Conservation (phyloP, 1,140 invertebrate genomes). For the Drosophila simulans region DNA sequence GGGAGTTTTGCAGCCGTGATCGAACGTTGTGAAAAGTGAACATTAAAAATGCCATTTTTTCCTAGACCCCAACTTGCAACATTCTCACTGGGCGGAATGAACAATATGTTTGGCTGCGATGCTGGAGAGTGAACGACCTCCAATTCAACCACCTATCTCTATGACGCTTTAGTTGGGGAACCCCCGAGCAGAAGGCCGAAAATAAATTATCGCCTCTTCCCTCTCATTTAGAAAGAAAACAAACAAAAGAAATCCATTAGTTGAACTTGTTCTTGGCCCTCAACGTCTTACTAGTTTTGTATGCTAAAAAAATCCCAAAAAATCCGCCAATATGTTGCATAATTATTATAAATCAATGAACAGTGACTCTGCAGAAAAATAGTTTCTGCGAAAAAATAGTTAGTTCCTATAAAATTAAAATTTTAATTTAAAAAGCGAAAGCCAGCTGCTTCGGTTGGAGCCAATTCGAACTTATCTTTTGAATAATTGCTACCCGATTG, state of each 20-base stretch:
- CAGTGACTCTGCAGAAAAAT: constrained; percentile 42
- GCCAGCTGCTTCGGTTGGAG: not conserved
- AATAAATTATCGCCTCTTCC: constrained; percentile 28
- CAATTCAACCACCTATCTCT: constrained; percentile 10
- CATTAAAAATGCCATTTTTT: constrained; percentile 66
- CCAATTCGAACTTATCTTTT: constrained; percentile 16
- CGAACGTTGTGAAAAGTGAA: constrained; percentile 75
- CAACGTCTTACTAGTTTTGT: constrained; percentile 11
- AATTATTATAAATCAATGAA: constrained; percentile 44
- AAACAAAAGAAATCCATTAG: constrained; percentile 33
- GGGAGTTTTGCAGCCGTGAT: constrained; percentile 58
- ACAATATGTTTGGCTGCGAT: constrained; percentile 29
- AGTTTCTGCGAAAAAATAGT: constrained; percentile 10
- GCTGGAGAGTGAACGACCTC: not conserved
- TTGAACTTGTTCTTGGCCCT: constrained; percentile 58
- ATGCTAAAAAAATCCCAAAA: constrained; percentile 44
- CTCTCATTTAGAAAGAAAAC: constrained; percentile 24
- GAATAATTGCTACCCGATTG: constrained; percentile 46
- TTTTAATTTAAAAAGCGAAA: constrained; percentile 5
- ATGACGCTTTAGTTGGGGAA: constrained; percentile 11
- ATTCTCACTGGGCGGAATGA: constrained; percentile 42
- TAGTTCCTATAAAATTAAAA: constrained; percentile 4
- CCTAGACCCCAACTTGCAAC: constrained; percentile 46
- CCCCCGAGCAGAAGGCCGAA: constrained; percentile 33
- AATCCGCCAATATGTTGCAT: constrained; percentile 44